Evolutionary conservation across 2,113 vertebrate genomes (phyloP).

Genomic region (Trogon melanurus): DNA sequence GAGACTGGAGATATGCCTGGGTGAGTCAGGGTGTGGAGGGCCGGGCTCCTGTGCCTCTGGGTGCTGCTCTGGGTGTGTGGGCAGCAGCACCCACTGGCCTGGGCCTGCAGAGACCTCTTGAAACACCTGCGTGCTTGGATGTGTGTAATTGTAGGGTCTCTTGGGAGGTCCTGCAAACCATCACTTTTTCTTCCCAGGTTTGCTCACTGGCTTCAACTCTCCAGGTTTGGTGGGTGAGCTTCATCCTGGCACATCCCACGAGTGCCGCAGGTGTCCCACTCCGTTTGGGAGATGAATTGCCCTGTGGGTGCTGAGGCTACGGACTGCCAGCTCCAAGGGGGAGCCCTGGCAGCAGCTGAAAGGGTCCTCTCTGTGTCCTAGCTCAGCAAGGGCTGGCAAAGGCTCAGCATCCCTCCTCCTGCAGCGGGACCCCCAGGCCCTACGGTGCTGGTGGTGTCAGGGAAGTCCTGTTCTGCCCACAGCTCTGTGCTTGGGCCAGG

Average conservation of each 20-base stretch:
- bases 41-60: background rate
- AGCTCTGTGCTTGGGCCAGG: background rate
- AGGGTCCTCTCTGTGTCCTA: background rate
- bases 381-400: background rate
- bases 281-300: background rate
- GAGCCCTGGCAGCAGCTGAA: background rate
- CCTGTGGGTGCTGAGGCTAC: background rate
- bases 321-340: background rate
- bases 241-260: fast-evolving
- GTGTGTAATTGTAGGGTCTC: background rate
- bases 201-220: background rate
- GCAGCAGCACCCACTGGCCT: background rate
- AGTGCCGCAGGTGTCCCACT: background rate
- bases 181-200: background rate
- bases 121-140: background rate
- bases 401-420: background rate
- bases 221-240: background rate
- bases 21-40: background rate
- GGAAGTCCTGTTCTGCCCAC: background rate
- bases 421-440: background rate
- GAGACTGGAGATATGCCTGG: background rate
- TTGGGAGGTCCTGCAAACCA: background rate
- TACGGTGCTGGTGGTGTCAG: fast-evolving
- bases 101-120: background rate
- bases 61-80: too few species aligned